These are phyloP conservation scores for Athene noctua DNA, from an alignment of 2,113 vertebrate genomes.

Conservation along the genomic window DNA sequence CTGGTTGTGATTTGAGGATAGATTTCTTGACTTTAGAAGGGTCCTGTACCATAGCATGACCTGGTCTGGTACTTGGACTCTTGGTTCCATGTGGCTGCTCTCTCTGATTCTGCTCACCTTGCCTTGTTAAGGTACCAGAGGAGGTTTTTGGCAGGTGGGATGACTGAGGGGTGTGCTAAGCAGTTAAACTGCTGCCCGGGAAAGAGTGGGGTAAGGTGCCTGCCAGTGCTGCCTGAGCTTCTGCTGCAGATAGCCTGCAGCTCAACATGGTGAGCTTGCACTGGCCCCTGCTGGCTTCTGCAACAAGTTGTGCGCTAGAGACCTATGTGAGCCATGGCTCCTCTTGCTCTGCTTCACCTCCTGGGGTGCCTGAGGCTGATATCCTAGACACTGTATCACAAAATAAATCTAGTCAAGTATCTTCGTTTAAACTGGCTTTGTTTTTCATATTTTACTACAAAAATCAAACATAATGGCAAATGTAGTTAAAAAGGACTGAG, in stretches of 20 bases:
- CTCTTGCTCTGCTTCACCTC: fast-evolving
- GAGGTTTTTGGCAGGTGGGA: too few relatives aligned
- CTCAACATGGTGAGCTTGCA: fast-evolving
- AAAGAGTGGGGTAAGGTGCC: too few relatives aligned
- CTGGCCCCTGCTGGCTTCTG: neutral
- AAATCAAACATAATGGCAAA: neutral
- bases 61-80: fast-evolving
- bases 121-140: too few relatives aligned
- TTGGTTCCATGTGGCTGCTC: fast-evolving
- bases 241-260: too few relatives aligned
- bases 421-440: neutral
- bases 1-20: fast-evolving
- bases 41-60: fast-evolving
- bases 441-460: too few relatives aligned
- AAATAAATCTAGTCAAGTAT: fast-evolving
- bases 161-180: neutral
- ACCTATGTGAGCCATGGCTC: fast-evolving
- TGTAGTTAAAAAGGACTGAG: neutral
- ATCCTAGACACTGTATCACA: fast-evolving
- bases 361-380: too few relatives aligned
- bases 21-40: fast-evolving
- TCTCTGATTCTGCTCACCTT: neutral
- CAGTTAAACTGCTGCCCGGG: fast-evolving
- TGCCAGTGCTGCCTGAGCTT: fast-evolving
- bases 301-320: fast-evolving